Conservation (phyloP, 2,888 invertebrate genomes). For the Melanargia galathea region DNA sequence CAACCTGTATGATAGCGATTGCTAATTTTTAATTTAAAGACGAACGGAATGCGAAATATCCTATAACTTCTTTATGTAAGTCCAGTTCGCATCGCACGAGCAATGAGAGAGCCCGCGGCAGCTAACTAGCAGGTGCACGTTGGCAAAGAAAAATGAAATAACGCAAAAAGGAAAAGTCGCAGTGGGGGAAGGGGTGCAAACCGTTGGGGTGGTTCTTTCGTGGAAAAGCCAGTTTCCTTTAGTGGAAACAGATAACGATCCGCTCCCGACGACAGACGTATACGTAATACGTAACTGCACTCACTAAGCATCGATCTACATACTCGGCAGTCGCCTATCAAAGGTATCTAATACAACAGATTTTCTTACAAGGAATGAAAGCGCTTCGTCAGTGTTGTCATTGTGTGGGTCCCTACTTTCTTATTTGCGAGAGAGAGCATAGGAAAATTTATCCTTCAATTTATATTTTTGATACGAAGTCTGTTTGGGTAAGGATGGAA, state of each 20-base stretch:
- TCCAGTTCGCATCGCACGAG: constrained; percentile 56
- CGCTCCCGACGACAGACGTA: constrained; percentile 75
- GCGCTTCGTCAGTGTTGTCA: constrained; percentile 47
- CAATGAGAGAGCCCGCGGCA: constrained; percentile 68
- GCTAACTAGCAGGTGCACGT: constrained; percentile 79
- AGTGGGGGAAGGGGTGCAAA: constrained; percentile 58
- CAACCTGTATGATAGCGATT: background rate
- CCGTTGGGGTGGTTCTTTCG: constrained; percentile 75
- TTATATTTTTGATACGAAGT: constrained; percentile 17
- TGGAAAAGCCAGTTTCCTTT: constrained; percentile 80
- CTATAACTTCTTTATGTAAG: constrained; percentile 47
- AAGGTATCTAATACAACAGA: constrained; percentile 68
- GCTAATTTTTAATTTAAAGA: constrained; percentile 27
- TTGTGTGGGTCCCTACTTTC: constrained; percentile 22
- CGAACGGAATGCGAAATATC: constrained; percentile 45
- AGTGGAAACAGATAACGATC: constrained; percentile 82
- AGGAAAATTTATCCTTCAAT: constrained; percentile 15
- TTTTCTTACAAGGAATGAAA: constrained; percentile 57
- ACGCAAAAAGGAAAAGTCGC: constrained; percentile 74
- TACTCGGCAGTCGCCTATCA: constrained; percentile 64
- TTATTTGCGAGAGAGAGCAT: constrained; percentile 21
- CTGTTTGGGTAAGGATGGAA: constrained; percentile 1
- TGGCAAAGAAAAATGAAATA: constrained; percentile 80
- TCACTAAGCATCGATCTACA: constrained; percentile 72
- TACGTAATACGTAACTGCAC: constrained; percentile 73